Conservation (phyloP, 2,113 vertebrate genomes). For the Grammomys surdaster region DNA sequence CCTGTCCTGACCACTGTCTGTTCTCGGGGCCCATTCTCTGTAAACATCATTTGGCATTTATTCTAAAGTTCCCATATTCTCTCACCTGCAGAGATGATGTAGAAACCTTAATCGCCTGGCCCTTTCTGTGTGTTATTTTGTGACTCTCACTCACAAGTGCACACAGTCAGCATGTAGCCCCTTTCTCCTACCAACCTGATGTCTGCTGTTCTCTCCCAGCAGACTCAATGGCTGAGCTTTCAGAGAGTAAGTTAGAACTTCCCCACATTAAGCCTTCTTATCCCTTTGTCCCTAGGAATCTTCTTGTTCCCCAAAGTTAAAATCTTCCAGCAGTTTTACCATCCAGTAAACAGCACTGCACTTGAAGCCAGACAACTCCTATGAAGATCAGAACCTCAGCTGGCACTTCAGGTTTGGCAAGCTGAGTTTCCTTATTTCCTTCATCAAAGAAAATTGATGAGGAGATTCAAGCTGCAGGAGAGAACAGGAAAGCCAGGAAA, state of each 20-base stretch:
- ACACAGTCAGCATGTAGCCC: no score
- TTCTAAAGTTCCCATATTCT: not conserved
- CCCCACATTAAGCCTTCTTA: not conserved
- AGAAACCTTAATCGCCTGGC: not conserved
- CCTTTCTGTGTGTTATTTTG: not conserved
- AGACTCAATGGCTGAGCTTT: not conserved
- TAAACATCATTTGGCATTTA: not conserved
- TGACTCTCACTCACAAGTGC: accelerated
- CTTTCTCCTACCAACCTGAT: not conserved
- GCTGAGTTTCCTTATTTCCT: not conserved
- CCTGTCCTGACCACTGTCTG: not conserved
- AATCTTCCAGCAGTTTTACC: not conserved
- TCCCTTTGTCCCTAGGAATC: not conserved
- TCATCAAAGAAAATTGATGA: not conserved
- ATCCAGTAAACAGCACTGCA: not conserved
- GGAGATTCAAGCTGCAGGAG: not conserved
- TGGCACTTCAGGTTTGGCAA: not conserved
- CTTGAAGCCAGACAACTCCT: not conserved
- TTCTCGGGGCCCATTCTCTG: not conserved
- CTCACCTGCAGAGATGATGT: not conserved
- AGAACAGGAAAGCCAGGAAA: not conserved
- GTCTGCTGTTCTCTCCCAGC: not conserved
- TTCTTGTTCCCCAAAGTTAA: not conserved
- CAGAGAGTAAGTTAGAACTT: not conserved
- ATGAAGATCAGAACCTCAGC: not conserved